phyloP scores from a whole-genome alignment of 2,797 vertebrate species.

The Chelonia mydas region DNA sequence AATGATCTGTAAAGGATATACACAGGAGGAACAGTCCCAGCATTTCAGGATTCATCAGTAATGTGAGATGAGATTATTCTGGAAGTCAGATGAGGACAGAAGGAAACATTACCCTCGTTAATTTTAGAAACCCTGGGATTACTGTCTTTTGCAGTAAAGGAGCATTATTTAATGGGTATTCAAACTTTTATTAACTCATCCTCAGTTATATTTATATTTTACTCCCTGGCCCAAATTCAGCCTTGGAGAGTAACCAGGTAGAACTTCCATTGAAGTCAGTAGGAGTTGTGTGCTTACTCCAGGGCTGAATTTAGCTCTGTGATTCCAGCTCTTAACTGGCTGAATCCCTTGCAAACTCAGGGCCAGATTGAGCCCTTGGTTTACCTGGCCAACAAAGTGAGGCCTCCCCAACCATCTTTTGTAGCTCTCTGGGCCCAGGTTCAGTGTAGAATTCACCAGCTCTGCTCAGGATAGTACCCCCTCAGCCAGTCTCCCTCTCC shows the following conservation, averaged over 20 bases:
- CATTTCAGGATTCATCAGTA: conserved; percentile 45
- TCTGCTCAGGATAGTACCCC: background rate
- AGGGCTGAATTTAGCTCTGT: background rate
- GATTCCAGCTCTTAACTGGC: background rate
- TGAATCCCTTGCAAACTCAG: background rate
- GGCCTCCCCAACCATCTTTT: background rate
- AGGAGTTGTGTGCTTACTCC: conserved; percentile 29
- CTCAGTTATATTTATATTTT: conserved; percentile 46
- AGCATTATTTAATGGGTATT: conserved; percentile 26
- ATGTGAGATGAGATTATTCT: conserved; percentile 31
- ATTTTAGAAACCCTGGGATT: conserved; percentile 47
- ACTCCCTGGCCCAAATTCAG: background rate
- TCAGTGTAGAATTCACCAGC: background rate
- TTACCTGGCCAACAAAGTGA: background rate
- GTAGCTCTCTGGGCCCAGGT: background rate
- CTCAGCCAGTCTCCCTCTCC: background rate
- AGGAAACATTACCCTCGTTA: conserved; percentile 1
- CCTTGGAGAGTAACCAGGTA: conserved; percentile 41
- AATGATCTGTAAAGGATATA: conserved; percentile 2
- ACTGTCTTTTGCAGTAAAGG: conserved; percentile 12
- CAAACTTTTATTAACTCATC: conserved; percentile 21
- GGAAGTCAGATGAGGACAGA: conserved; percentile 49
- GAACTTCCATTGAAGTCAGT: conserved; percentile 30
- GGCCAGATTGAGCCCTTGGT: background rate
- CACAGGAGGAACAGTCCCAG: conserved; percentile 5